Evolutionary conservation across 1,140 invertebrate species (phyloP).

Genomic region (Drosophila varians): DNA sequence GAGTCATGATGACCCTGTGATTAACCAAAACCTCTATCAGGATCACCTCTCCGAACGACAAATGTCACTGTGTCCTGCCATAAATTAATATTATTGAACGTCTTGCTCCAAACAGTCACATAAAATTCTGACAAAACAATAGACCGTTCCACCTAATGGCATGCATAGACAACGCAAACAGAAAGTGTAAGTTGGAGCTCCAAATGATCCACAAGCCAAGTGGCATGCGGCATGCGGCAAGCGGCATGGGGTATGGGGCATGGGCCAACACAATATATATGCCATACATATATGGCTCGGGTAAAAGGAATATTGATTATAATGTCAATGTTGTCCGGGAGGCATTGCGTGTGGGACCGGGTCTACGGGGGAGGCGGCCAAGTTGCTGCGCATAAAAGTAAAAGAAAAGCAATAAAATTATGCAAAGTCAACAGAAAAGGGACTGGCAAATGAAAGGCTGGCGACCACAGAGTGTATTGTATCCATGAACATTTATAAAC

Average conservation of each 20-base stretch:
- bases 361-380: too few relatives aligned
- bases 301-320: slow-evolving; percentile 78
- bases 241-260: too few relatives aligned
- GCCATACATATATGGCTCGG: slow-evolving; percentile 33
- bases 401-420: slow-evolving; percentile 82
- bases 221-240: too few relatives aligned
- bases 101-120: neutral
- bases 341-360: slow-evolving; percentile 2
- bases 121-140: neutral
- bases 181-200: neutral
- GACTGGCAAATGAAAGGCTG: slow-evolving; percentile 47
- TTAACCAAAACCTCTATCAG: neutral
- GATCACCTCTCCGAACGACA: neutral
- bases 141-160: neutral
- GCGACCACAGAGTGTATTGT: slow-evolving; percentile 33
- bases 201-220: neutral
- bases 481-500: neutral
- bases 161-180: neutral
- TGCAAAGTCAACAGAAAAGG: slow-evolving; percentile 80
- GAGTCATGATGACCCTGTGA: too few relatives aligned
- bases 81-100: neutral
- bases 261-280: neutral
- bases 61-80: neutral
- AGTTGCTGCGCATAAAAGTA: slow-evolving; percentile 74
- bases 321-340: slow-evolving; percentile 70